phyloP scores from a whole-genome alignment of 2,888 invertebrate species.

The Melieria picta region DNA sequence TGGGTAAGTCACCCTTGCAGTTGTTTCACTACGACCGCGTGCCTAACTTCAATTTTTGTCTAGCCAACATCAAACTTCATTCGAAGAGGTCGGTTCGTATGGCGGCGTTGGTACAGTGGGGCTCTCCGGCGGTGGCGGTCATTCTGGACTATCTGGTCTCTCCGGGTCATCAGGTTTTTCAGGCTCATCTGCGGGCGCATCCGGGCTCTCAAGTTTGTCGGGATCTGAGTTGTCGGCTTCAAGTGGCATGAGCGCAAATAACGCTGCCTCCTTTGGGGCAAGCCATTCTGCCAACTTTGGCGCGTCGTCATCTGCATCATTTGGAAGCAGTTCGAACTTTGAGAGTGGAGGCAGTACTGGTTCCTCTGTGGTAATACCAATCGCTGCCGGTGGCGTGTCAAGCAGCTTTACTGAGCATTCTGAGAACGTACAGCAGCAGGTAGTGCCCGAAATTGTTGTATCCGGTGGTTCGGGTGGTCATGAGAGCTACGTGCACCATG shows the following conservation, averaged over 20 bases:
- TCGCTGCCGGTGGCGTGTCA: conserved; percentile 45
- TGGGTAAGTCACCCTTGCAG: conserved; percentile 39
- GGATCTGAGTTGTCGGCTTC: conserved; percentile 22
- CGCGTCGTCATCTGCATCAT: conserved; percentile 38
- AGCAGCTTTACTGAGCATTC: conserved; percentile 42
- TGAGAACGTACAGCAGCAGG: conserved; percentile 44
- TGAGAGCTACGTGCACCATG: conserved; percentile 41
- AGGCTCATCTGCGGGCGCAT: conserved; percentile 35
- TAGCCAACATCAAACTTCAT: conserved; percentile 45
- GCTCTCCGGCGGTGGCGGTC: conserved; percentile 22
- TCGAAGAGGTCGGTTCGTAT: conserved; percentile 53
- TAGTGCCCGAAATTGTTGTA: conserved; percentile 44
- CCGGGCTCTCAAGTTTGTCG: conserved; percentile 9
- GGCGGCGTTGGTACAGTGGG: conserved; percentile 52
- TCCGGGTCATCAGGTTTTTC: conserved; percentile 11
- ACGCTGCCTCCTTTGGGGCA: conserved; percentile 48
- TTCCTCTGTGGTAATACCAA: conserved; percentile 48
- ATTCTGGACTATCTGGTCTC: not conserved
- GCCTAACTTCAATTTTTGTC: not conserved
- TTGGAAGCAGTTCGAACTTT: conserved; percentile 48
- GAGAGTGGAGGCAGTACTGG: conserved; percentile 46
- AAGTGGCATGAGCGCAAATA: conserved; percentile 35
- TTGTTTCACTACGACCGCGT: not conserved
- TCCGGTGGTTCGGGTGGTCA: conserved; percentile 44
- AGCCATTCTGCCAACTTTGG: conserved; percentile 52